Conservation (phyloP, 2,797 vertebrate species). For the Parotocinclus haroldoi region DNA sequence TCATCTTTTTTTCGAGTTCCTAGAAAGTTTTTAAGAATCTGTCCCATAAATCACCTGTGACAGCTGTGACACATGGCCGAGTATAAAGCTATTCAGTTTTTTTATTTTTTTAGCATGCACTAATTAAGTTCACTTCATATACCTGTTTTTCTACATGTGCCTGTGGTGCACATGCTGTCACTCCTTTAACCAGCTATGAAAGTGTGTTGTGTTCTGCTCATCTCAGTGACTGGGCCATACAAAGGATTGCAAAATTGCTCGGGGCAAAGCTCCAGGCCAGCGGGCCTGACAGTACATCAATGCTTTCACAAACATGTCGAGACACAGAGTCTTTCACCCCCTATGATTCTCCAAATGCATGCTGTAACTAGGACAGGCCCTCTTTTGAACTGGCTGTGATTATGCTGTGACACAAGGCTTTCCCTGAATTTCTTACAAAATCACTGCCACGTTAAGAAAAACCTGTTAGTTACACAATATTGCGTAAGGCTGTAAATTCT, state of each 20-base stretch:
- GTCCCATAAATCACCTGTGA: background rate
- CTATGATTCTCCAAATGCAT: background rate
- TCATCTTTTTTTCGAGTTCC: background rate
- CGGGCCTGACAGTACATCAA: constrained; percentile 5
- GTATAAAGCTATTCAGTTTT: constrained; percentile 5
- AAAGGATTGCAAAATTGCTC: constrained; percentile 35
- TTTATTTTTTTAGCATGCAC: background rate
- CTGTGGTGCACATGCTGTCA: constrained; percentile 5
- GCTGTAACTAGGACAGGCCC: constrained; percentile 22
- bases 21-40: constrained; percentile 5
- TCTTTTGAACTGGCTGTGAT: constrained; percentile 11
- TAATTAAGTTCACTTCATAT: constrained; percentile 35
- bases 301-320: constrained; percentile 35
- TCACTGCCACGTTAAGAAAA: constrained; percentile 26
- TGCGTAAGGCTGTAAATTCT: constrained; percentile 40
- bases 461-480: constrained; percentile 33
- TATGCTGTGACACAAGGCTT: constrained; percentile 46
- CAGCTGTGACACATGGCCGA: background rate
- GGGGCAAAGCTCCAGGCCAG: constrained; percentile 23
- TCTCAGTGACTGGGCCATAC: constrained; percentile 19
- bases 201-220: constrained; percentile 30
- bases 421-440: constrained; percentile 55
- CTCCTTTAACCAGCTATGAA: constrained; percentile 35
- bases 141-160: constrained; percentile 22
- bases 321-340: constrained; percentile 7